These are phyloP conservation scores for Willisornis vidua DNA, from an alignment of 2,113 vertebrate genomes.

Conservation along the genomic window DNA sequence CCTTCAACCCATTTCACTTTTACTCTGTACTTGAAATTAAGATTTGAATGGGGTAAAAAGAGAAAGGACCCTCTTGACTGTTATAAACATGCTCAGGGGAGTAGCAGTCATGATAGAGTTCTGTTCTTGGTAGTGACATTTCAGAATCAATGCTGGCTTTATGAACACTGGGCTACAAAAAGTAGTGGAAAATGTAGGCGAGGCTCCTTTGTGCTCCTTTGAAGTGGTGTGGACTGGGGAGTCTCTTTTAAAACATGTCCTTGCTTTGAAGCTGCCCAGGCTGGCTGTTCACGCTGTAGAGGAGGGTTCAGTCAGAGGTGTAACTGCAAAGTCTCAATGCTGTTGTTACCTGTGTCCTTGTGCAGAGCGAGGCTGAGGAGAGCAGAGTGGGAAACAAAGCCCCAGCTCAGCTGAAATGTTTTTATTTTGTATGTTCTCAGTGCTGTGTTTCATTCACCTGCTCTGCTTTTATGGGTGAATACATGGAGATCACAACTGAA, in stretches of 20 bases:
- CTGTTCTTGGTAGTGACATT: neutral
- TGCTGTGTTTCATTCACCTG: neutral
- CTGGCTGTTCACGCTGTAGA: neutral
- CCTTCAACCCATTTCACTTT: neutral
- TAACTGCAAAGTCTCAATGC: neutral
- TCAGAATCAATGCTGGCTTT: neutral
- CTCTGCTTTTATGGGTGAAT: neutral
- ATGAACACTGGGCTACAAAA: neutral
- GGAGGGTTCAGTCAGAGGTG: neutral
- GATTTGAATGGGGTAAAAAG: neutral
- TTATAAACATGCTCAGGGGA: neutral
- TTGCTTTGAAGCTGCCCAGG: conserved; percentile 28
- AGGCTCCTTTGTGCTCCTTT: neutral
- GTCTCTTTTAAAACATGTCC: neutral
- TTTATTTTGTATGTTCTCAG: neutral
- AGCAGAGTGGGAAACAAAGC: neutral
- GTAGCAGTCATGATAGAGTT: neutral
- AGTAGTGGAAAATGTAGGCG: neutral
- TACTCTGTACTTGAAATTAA: neutral
- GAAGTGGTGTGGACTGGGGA: neutral
- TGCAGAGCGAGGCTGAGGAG: neutral
- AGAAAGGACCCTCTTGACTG: neutral
- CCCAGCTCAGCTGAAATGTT: neutral
- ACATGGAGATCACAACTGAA: neutral
- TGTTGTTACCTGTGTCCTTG: neutral